Conservation (phyloP, 2,888 invertebrate genomes). For the Cephus pulcher region DNA sequence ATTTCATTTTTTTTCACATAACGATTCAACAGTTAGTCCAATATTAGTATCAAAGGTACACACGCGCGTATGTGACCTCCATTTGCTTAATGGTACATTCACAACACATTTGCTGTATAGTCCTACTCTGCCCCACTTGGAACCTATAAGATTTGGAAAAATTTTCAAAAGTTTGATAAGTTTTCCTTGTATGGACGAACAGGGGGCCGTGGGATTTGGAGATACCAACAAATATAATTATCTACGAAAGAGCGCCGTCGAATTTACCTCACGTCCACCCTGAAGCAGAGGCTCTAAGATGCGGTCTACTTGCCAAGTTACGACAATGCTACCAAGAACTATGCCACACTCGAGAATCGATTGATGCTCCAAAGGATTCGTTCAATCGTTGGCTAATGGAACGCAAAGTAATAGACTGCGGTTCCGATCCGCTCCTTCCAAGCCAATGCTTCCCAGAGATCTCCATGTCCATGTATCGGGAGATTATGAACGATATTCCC, state of each 20-base stretch:
- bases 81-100: too few species aligned
- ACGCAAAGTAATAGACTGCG: slow-evolving; percentile 84
- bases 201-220: slow-evolving; percentile 96
- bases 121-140: too few species aligned
- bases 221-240: slow-evolving; percentile 90
- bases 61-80: too few species aligned
- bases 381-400: slow-evolving; percentile 98
- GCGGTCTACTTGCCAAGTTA: slow-evolving; percentile 84
- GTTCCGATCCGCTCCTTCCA: slow-evolving; percentile 91
- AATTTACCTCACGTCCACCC: slow-evolving; percentile 93
- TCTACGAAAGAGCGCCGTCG: slow-evolving; percentile 87
- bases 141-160: too few species aligned
- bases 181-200: slow-evolving; percentile 19
- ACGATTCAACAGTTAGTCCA: too few species aligned
- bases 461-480: slow-evolving; percentile 94
- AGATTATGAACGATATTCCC: slow-evolving; percentile 98
- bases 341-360: slow-evolving; percentile 91
- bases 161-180: too few species aligned
- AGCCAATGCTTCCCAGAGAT: slow-evolving; percentile 93
- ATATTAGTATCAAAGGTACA: too few species aligned
- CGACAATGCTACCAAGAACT: slow-evolving; percentile 93
- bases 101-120: too few species aligned
- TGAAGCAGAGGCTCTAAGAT: slow-evolving; percentile 89
- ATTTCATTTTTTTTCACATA: too few species aligned
- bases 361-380: slow-evolving; percentile 96